Percentiles rank a stretch among this genome's conserved stretches.
These are phyloP conservation scores for Prionailurus bengalensis DNA, from an alignment of 2,113 vertebrate genomes.

Conservation along the genomic window DNA sequence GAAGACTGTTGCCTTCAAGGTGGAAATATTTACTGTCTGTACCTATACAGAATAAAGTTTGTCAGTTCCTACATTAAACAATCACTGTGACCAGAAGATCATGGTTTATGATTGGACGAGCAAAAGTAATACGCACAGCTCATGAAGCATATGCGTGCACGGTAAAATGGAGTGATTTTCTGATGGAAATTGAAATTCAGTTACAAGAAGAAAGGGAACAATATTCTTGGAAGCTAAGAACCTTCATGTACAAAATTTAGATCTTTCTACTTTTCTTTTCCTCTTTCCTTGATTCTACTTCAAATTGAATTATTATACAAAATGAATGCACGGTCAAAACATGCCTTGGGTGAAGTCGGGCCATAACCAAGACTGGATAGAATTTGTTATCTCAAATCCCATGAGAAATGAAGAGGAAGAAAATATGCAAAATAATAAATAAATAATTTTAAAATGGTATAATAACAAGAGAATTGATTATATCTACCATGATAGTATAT, in stretches of 20 bases:
- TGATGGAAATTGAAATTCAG: neutral
- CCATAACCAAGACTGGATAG: neutral
- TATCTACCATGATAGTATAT: neutral
- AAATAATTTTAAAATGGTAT: neutral
- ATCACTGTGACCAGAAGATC: neutral
- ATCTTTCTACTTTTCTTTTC: neutral
- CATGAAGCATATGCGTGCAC: neutral
- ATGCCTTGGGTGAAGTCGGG: neutral
- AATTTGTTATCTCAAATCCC: neutral
- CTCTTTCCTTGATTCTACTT: neutral
- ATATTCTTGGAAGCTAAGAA: neutral
- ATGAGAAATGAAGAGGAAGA: neutral
- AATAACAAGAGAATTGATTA: conserved; percentile 8
- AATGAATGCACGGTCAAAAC: conserved; percentile 18
- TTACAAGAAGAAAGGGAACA: neutral
- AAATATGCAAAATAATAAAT: neutral
- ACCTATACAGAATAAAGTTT: neutral
- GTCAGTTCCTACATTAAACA: neutral
- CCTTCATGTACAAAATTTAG: neutral
- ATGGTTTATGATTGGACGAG: neutral
- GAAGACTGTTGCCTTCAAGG: neutral
- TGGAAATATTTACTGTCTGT: neutral
- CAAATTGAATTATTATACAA: neutral
- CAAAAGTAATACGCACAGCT: accelerated
- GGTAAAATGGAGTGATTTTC: neutral